Conservation (phyloP, 1,140 invertebrate species). For the Drosophila paulistorum region DNA sequence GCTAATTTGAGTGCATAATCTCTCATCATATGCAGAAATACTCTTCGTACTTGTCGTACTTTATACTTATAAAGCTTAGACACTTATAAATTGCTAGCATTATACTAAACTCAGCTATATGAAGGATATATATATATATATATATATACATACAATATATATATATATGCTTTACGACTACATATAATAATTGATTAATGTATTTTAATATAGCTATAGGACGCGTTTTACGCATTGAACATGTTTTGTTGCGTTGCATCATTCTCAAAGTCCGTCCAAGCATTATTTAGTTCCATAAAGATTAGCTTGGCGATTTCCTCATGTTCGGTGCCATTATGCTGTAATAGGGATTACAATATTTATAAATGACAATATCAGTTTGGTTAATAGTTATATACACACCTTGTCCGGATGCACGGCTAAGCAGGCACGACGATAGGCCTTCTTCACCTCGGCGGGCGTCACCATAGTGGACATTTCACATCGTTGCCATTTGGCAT, state of each 20-base stretch:
- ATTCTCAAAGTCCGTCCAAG: conserved; percentile 98
- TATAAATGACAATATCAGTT: not conserved
- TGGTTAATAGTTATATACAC: conserved; percentile 38
- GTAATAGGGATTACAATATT: conserved; percentile 75
- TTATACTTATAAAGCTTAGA: conserved; percentile 67
- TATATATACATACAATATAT: not conserved
- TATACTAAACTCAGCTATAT: conserved; percentile 63
- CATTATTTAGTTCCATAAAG: conserved; percentile 99
- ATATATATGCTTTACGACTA: conserved; percentile 30
- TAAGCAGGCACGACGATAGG: conserved; percentile 97
- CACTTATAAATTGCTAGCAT: conserved; percentile 48
- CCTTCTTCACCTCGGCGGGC: conserved; percentile 96
- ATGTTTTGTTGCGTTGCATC: conserved; percentile 93
- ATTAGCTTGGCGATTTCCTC: conserved; percentile 97
- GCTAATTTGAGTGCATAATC: conserved; percentile 46
- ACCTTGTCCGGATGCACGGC: conserved; percentile 99
- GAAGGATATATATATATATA: conserved; percentile 32
- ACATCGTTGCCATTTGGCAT: conserved; percentile 94
- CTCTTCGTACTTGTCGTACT: conserved; percentile 39
- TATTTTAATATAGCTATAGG: conserved; percentile 36
- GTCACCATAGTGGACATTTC: conserved; percentile 97
- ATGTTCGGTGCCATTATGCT: conserved; percentile 95
- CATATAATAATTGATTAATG: conserved; percentile 15
- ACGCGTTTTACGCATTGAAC: conserved; percentile 84
- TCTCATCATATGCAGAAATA: conserved; percentile 38